Evolutionary conservation across 2,113 vertebrate species (phyloP).

Genomic region (Cichladusa arquata): DNA sequence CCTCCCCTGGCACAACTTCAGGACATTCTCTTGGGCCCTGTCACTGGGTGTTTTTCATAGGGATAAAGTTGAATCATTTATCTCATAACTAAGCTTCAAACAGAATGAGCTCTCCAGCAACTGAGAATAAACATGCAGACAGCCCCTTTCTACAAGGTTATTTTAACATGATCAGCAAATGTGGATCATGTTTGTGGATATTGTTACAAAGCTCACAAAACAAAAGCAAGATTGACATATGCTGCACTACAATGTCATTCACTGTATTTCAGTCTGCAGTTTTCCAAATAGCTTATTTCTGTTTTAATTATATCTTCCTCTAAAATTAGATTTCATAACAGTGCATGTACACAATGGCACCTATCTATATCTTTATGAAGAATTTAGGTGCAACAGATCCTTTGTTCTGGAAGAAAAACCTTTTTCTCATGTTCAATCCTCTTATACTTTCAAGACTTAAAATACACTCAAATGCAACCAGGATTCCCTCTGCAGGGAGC

Average conservation of each 20-base stretch:
- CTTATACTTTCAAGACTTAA: background rate
- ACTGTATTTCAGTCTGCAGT: background rate
- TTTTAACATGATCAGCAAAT: background rate
- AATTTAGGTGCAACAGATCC: background rate
- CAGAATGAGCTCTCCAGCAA: background rate
- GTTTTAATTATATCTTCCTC: background rate
- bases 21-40: background rate
- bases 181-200: background rate
- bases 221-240: background rate
- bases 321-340: background rate
- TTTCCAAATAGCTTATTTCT: background rate
- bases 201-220: background rate
- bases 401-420: background rate
- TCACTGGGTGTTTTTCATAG: background rate
- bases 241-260: background rate
- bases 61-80: background rate
- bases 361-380: background rate
- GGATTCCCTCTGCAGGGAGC: background rate
- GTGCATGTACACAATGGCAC: background rate
- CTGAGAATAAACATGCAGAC: background rate
- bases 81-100: background rate
- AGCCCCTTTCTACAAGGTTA: background rate
- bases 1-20: background rate
- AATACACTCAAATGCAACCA: background rate
- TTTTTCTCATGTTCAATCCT: background rate